Conservation (phyloP, 2,888 invertebrate genomes). For the Microdon myrmicae region DNA sequence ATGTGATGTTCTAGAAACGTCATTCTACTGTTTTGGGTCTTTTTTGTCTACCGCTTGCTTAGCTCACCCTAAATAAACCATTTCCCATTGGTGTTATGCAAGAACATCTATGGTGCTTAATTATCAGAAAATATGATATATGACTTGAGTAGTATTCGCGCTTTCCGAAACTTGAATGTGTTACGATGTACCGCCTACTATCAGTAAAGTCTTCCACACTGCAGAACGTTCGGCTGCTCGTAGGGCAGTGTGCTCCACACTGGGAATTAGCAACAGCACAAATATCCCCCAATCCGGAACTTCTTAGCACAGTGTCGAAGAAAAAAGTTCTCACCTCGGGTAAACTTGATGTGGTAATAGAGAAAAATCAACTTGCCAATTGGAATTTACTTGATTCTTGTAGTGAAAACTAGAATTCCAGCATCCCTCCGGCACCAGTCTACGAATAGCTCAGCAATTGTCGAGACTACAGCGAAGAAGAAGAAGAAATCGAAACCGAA, state of each 20-base stretch:
- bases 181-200: slow-evolving; percentile 61
- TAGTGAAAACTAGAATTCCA: slow-evolving; percentile 22
- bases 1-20: slow-evolving; percentile 43
- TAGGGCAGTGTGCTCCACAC: slow-evolving; percentile 43
- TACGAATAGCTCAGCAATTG: slow-evolving; percentile 57
- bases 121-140: too few relatives aligned
- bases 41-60: slow-evolving; percentile 16
- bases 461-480: slow-evolving; percentile 52
- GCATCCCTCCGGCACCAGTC: slow-evolving; percentile 57
- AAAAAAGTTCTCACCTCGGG: too few relatives aligned
- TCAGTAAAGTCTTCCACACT: slow-evolving; percentile 56
- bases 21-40: slow-evolving; percentile 40
- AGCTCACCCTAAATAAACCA: slow-evolving; percentile 30
- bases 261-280: slow-evolving; percentile 41
- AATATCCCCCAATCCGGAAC: slow-evolving; percentile 55
- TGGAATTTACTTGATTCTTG: too few relatives aligned
- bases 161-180: too few relatives aligned
- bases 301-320: neutral
- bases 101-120: too few relatives aligned
- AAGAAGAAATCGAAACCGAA: slow-evolving; percentile 55
- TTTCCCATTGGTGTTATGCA: slow-evolving; percentile 43
- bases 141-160: too few relatives aligned
- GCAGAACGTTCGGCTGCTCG: slow-evolving; percentile 56
- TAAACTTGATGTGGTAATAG: neutral
- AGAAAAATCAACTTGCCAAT: neutral